Conservation (phyloP, 2,797 vertebrate species). For the Dendrocincla fuliginosa region DNA sequence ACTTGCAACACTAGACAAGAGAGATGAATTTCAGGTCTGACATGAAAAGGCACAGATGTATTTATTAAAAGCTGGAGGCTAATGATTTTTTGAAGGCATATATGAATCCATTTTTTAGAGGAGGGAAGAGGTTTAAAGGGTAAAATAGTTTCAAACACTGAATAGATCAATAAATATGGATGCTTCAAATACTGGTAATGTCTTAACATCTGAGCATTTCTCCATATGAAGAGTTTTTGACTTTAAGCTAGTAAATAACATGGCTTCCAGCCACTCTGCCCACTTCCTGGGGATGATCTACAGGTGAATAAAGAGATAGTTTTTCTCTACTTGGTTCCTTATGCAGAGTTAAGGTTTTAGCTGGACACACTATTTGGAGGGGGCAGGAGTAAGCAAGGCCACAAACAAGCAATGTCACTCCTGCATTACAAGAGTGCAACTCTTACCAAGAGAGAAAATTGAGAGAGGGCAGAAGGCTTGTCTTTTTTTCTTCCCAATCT, state of each 20-base stretch:
- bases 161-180: conserved; percentile 8
- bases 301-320: neutral
- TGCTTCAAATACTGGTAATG: conserved; percentile 26
- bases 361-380: neutral
- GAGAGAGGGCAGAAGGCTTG: too few relatives aligned
- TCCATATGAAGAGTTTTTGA: neutral
- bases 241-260: neutral
- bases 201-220: neutral
- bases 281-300: neutral
- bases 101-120: neutral
- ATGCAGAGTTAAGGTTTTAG: neutral
- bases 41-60: neutral
- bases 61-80: neutral
- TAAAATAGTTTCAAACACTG: conserved; percentile 33
- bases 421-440: neutral
- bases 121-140: conserved; percentile 24
- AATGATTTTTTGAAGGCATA: neutral
- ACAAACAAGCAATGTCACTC: neutral
- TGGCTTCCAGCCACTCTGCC: neutral
- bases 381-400: neutral
- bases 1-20: neutral
- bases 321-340: neutral
- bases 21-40: neutral
- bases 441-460: neutral
- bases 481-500: rapidly evolving